Evolutionary conservation across 2,888 invertebrate species (phyloP), one percentile per base, ranked within the genome.

Genomic region (Byasa hedistus): DNA sequence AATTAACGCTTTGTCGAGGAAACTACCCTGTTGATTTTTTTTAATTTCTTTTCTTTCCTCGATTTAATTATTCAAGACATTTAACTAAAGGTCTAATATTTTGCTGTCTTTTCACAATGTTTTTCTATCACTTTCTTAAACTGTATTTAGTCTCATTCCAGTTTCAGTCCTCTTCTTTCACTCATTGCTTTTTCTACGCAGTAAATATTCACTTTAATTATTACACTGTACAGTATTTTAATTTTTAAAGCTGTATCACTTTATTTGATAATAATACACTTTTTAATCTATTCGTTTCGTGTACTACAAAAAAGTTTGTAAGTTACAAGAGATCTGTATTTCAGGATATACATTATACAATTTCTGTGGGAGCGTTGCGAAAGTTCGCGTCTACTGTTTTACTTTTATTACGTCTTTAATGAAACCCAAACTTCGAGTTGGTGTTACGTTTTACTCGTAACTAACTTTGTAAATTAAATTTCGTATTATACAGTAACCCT

Each of bases 331-430:
- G 15, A 15, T 23, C 23, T 22, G 17, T 22, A 55, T 55, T 55
- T 12, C 55, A 24, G 22, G 3, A 55, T 12, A 1, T 55, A 15
- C 55, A 54, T 54, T 54, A 32, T 32, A 54, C 21, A 54, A 54
- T 54, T 54, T 54, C 54, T 10, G 54, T 23, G 17, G 21, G n/a
- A 8, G 52, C 22, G 22, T 7, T 21, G 24, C 17, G 55, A 55
- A 23, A 55, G 55, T 55, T 55, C 24, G 24, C 17, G 15, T 55
- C 23, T 19, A 56, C 56, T 56, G 56, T 27, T 27, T 56, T 56
- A 56, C 27, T 56, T 56, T 56, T 56, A 19, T 19, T 8, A 56
- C 56, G 27, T 27, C 56, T 56, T 56, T 56, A 56, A 56, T 56
- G 56, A 56, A 56, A 56, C 19, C n/a, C 27, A 56, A 56, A 56